Base-by-base conservation (phyloP, 2,797 vertebrate species). In the Hozukius guyotensis region DNA sequence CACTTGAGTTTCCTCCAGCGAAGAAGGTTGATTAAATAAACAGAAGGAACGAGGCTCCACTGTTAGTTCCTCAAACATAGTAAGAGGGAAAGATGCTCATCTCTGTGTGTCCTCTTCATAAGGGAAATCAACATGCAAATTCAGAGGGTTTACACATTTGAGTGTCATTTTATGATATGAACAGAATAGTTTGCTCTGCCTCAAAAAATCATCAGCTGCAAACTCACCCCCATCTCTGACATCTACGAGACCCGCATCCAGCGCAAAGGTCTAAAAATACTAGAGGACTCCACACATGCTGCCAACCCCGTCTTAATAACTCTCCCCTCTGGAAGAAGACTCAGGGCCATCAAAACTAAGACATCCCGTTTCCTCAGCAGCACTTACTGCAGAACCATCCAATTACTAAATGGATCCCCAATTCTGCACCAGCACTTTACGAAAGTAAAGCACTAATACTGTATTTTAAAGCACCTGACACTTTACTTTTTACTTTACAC, bases 11-110 rank as follows among this genome's bases (percentile, higher is more conserved):
- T 89, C 71, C 77, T 86, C 63, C 84, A 89, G 81, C 13, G 25
- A 74, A 67, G 64, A 66, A 14, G 57, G 53, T 38, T 76, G 75
- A 89, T 90, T 88, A 75, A 92, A 87, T 91, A 75, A 90, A 85
- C 38, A 84, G 83, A 71, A 80, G 24, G 71, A 84, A 66, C 16
- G 56, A 42, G 52, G 34, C 59, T 80, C 25, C 72, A 38, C 22
- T 42, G 12, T 52, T 32, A 46, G 57, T 68, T 65, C 75, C 55
- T 81, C 34, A 88, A 81, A 83, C 77, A 84, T 4, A 53, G 59
- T 11, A 52, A 59, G 69, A 55, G 14, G 6, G 25, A 63, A 38
- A 75, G 68, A 79, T 77, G 46, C 38, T 62, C 38, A 64, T 80
- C 78, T 72, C 63, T 42, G 61, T 75, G 52, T 83, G 75, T 60